Evolutionary conservation across 2,797 vertebrate genomes (phyloP), one percentile per base, ranked within the genome.

Genomic region (Sebastes nivosus): DNA sequence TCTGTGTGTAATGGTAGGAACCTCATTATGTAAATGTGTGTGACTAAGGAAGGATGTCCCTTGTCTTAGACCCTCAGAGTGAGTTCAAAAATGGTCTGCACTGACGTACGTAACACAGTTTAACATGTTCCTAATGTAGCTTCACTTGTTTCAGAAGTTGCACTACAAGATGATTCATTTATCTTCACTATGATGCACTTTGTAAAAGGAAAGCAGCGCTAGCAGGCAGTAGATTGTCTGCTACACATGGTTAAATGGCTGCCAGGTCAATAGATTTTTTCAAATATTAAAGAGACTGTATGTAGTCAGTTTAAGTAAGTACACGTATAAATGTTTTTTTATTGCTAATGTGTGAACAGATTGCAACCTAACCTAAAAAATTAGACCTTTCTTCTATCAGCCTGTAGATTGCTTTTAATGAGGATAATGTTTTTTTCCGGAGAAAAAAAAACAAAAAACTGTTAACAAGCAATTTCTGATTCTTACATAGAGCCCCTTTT

Each of bases 21-120:
- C 38, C 63, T 75, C 66, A 75, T 64, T 50, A 69, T 65, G 77
- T 66, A 81, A 67, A 68, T 70, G 50, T 77, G 22, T 25, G 34
- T 69, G 60, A 38, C 70, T 46, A 7, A 25, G 42, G 42, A 5
- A 24, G 42, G 52, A 30, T 54, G 22, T 64, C 27, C 24, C 10
- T 8, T 30, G 69, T 64, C 50, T 66, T 24, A 34, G 38, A 65
- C 57, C 34, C 24, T 46, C 55, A 46, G 55, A 42, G 29, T 2
- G 68, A 42, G 4, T 55, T 59, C 36, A 72, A 59, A 67, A 71
- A 61, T 75, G 22, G 64, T 59, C 75, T 80, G 74, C 24, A 11
- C 5, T n/a, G 7, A 11, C 18, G 68, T 52, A 58, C 14, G 71
- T 58, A 58, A 72, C 3, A 16, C 16, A 72, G 32, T 46, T 74